Conservation (phyloP, 2,888 invertebrate species). For the Ormyrus nitidulus region DNA sequence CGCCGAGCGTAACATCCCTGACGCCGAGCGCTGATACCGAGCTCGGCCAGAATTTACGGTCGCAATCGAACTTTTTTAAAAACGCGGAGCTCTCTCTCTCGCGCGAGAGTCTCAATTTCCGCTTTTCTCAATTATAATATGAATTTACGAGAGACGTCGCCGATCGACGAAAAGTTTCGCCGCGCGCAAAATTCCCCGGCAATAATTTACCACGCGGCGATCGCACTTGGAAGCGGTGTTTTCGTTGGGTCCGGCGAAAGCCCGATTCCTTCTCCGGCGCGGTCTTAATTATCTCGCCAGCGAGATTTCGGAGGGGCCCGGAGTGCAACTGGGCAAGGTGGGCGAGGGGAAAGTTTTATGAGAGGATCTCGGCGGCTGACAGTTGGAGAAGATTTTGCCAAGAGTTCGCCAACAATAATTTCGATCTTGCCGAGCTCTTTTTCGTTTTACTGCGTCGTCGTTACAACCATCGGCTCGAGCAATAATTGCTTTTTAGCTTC, state of each 20-base stretch:
- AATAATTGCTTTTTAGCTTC: conserved; percentile 39
- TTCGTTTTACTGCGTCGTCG: not conserved
- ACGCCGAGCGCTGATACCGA: not conserved
- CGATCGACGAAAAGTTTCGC: conserved; percentile 63
- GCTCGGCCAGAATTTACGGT: conserved; percentile 10
- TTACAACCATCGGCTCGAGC: not conserved
- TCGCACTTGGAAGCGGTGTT: conserved; percentile 20
- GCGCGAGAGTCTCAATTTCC: conserved; percentile 61
- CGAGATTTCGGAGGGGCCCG: no score
- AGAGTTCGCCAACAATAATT: conserved; percentile 45
- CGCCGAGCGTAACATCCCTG: not conserved
- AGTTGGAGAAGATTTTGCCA: conserved; percentile 34
- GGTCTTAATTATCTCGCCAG: conserved; percentile 35
- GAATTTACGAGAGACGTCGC: conserved; percentile 65
- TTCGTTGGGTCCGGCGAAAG: conserved; percentile 2
- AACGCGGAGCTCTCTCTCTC: not conserved
- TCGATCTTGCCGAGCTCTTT: conserved; percentile 8
- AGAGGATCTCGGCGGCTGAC: conserved; percentile 46
- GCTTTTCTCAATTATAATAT: conserved; percentile 67
- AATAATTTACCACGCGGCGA: conserved; percentile 39
- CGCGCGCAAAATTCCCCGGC: conserved; percentile 1
- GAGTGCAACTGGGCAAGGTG: not conserved
- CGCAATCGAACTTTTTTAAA: conserved; percentile 59
- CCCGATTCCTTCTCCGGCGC: not conserved
- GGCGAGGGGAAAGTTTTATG: conserved; percentile 51